A percentile compares a stretch with the other conserved stretches of the same genome.
Conservation (phyloP, 1,140 invertebrate species). For the Lasioglossum baleicum region DNA sequence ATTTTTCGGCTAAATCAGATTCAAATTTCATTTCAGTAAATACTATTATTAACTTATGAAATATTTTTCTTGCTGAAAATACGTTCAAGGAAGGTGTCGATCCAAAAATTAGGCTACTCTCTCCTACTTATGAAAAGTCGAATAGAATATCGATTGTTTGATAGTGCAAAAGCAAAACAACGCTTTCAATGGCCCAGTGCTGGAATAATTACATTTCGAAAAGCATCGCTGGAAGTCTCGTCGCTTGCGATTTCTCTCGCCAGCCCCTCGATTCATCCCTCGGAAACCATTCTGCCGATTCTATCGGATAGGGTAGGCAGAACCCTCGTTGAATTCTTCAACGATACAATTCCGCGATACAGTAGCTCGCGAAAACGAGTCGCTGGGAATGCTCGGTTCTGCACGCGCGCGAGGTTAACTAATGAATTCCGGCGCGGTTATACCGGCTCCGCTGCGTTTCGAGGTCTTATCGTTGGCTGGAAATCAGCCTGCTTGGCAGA, state of each 20-base stretch:
- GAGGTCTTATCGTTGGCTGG: conserved; percentile 68
- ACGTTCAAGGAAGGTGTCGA: no score
- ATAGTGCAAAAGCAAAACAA: no score
- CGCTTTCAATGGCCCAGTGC: no score
- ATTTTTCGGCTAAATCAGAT: no score
- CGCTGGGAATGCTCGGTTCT: conserved; percentile 1
- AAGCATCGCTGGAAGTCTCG: conserved; percentile 14
- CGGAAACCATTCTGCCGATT: conserved; percentile 15
- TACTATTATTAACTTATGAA: no score
- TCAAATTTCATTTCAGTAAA: no score
- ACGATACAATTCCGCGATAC: conserved; percentile 37
- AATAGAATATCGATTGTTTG: no score
- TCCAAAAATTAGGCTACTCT: no score
- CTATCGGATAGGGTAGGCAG: no score
- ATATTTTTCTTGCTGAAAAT: no score
- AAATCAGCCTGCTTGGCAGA: conserved; percentile 69
- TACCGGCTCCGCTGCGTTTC: conserved; percentile 51
- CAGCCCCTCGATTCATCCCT: not conserved
- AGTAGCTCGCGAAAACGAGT: conserved; percentile 48
- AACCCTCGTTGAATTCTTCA: conserved; percentile 45
- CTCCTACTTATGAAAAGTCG: no score
- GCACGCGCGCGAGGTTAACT: conserved; percentile 57
- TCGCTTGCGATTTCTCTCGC: not conserved
- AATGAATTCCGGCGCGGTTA: conserved; percentile 66
- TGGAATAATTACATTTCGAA: conserved; percentile 27